A percentile compares a stretch with the other conserved stretches of the same genome.
Conservation (phyloP, 2,113 vertebrate species). For the Xyliphius kryptos region DNA sequence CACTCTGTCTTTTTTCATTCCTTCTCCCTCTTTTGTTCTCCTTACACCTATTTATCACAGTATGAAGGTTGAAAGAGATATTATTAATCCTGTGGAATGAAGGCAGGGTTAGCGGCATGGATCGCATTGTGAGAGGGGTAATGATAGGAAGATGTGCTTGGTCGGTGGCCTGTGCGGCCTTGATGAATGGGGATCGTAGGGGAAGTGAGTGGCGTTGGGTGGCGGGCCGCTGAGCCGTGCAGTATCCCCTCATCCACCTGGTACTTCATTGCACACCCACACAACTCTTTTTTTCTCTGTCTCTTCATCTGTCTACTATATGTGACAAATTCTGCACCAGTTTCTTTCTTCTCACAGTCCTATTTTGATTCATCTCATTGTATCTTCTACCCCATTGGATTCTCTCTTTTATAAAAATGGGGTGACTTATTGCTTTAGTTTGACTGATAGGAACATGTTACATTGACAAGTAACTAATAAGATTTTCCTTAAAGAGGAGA, state of each 20-base stretch:
- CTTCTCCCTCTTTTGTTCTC: slow-evolving; percentile 96
- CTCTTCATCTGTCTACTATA: slow-evolving; percentile 38
- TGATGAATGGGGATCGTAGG: slow-evolving; percentile 99
- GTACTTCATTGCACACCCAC: slow-evolving; percentile 26
- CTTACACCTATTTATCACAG: slow-evolving; percentile 99
- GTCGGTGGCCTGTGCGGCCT: slow-evolving; percentile 97
- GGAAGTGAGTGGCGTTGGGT: slow-evolving; percentile 73
- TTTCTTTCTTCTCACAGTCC: slow-evolving; percentile 37
- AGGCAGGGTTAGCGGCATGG: slow-evolving; percentile 99
- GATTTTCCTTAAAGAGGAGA: too few species aligned
- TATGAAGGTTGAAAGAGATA: slow-evolving; percentile 99
- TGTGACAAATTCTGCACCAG: slow-evolving; percentile 51
- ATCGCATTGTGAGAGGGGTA: slow-evolving; percentile 99
- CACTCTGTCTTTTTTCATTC: slow-evolving; percentile 61
- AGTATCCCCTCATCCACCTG: slow-evolving; percentile 52
- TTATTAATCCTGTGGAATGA: slow-evolving; percentile 99
- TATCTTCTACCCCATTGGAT: too few species aligned
- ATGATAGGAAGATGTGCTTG: slow-evolving; percentile 99
- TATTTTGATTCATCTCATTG: too few species aligned
- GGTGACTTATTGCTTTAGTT: too few species aligned
- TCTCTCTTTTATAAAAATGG: too few species aligned
- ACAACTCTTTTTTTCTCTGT: slow-evolving; percentile 33
- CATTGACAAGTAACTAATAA: too few species aligned
- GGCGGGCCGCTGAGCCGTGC: slow-evolving; percentile 78
- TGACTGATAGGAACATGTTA: too few species aligned